A percentile compares a stretch with the other conserved stretches of the same genome.
Evolutionary conservation across 2,888 invertebrate species (phyloP).

Genomic region (Nipponacmea schrenckii): DNA sequence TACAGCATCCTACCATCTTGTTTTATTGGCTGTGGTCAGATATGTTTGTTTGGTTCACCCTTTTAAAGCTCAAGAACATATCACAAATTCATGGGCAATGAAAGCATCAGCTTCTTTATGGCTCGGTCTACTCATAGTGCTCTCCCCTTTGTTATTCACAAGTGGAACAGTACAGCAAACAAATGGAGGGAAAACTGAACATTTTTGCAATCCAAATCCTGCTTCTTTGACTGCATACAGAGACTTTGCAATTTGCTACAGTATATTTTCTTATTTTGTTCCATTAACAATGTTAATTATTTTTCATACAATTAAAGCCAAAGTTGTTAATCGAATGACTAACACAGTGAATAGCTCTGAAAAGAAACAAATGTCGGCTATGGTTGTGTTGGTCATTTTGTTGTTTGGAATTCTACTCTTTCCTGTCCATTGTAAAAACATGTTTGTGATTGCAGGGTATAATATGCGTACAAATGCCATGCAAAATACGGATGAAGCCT

Average conservation of each 20-base stretch:
- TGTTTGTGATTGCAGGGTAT: not conserved
- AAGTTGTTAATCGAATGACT: not conserved
- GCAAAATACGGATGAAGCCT: not conserved
- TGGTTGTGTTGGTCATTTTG: not conserved
- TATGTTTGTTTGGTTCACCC: slow-evolving; percentile 11
- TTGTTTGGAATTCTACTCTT: slow-evolving; percentile 11
- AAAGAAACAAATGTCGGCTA: slow-evolving; percentile 8
- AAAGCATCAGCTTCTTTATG: not conserved
- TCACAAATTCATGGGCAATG: not conserved
- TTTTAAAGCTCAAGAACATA: not conserved
- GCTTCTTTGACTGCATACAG: not conserved
- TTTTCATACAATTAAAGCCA: slow-evolving; percentile 10
- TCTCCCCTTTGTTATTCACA: slow-evolving; percentile 4
- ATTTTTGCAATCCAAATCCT: not conserved
- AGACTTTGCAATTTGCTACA: slow-evolving; percentile 8
- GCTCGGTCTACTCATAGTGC: not conserved
- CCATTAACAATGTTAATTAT: slow-evolving; percentile 5
- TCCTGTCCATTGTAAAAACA: slow-evolving; percentile 11
- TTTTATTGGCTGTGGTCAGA: slow-evolving; percentile 11
- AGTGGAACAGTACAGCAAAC: not conserved
- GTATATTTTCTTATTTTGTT: slow-evolving; percentile 5
- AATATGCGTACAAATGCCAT: not conserved
- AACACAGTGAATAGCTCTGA: not conserved
- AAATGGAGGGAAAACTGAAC: not conserved
- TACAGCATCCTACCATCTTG: slow-evolving; percentile 12